Evolutionary conservation across 2,797 vertebrate species (phyloP).

Genomic region (Aldrovandia affinis): DNA sequence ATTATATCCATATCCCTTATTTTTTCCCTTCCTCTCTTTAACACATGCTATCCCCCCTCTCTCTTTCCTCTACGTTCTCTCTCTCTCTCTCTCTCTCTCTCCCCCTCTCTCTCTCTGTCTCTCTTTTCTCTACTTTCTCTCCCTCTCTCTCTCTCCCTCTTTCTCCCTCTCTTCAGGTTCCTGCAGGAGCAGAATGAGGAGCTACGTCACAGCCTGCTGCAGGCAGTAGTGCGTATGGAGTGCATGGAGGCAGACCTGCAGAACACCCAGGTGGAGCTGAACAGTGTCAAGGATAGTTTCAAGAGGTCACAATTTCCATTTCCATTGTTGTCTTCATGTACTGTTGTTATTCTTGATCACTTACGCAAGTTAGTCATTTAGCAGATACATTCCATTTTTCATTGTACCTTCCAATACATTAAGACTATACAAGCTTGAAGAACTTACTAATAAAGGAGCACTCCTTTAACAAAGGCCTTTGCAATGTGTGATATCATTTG

Average conservation of each 20-base stretch:
- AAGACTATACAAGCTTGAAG: too few relatives aligned
- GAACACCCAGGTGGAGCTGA: constrained; percentile 70
- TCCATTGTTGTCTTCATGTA: not conserved
- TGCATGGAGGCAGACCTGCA: constrained; percentile 73
- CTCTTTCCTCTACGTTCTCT: not conserved
- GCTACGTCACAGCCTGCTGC: constrained; percentile 75
- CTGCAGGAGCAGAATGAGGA: constrained; percentile 73
- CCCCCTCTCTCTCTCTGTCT: constrained; percentile 28
- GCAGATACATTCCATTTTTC: not conserved
- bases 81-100: not conserved
- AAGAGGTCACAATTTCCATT: constrained; percentile 62
- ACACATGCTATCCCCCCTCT: not conserved
- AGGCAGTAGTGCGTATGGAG: constrained; percentile 76
- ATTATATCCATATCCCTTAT: too few relatives aligned
- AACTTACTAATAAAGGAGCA: too few relatives aligned
- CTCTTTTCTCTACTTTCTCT: not conserved
- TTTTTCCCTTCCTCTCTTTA: not conserved
- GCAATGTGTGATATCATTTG: not conserved
- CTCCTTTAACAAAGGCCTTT: not conserved
- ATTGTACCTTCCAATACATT: too few relatives aligned
- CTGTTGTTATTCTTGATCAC: not conserved
- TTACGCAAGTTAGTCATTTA: not conserved
- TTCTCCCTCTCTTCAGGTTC: constrained; percentile 54
- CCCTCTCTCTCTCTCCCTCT: not conserved
- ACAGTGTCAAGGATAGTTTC: constrained; percentile 70